Base-by-base conservation (phyloP, 2,797 vertebrate species). In the Avahi laniger region DNA sequence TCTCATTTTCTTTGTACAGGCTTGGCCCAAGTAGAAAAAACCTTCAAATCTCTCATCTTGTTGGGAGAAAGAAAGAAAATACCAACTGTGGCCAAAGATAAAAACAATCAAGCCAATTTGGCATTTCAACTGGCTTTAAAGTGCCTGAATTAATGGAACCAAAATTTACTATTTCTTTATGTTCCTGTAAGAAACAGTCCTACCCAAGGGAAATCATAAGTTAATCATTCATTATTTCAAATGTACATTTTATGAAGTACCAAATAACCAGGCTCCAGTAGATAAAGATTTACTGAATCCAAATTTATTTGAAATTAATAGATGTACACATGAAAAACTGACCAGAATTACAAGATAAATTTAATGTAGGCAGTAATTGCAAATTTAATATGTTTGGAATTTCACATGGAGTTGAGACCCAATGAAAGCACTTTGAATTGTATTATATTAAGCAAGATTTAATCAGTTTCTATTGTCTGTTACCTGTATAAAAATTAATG, bases 51-150 rank as follows among this genome's bases (percentile, higher is more conserved):
- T 95, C 83, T 81, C 65, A 50, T 89, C 28, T 24, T 52, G 12
- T 43, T 65, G n/a, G 35, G 18, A 94, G 61, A 92, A 84, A 85
- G 46, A 93, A 86, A 93, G 70, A 83, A 83, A 94, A 90, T 33
- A 43, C 6, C 46, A 33, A 22, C 63, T 91, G 57, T 89, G 57
- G 93, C 93, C 79, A 75, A 76, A 90, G 59, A 87, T 41, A 84
- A 83, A 94, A 72, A 95, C 38, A 65, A 67, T 30, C 20, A 15
- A 89, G n/a, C 70, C 35, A 81, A 57, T 83, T 38, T 28, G 33
- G 30, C 22, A 80, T 89, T 89, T 69, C 72, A 78, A n/a, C 28
- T 48, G 48, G 15, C 15, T 86, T 30, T n/a, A 13, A 86, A 82
- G 65, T 43, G 7, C 18, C 12, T 35, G 57, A 67, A 76, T 33